Evolutionary conservation across 2,888 invertebrate genomes (phyloP).

Genomic region (Timema podura): DNA sequence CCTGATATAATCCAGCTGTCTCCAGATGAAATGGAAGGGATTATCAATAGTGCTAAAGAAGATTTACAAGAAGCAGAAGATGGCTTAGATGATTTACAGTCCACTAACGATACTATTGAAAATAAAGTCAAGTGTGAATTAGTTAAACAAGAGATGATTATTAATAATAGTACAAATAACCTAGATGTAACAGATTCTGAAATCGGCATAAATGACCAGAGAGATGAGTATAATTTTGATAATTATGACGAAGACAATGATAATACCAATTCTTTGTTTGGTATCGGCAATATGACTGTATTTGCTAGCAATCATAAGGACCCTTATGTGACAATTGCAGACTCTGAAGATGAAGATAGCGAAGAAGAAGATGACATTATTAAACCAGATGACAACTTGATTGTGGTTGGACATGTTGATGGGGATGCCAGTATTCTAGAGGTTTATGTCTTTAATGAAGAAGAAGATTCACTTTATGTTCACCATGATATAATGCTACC

Average conservation of each 20-base stretch:
- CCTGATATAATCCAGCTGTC: constrained; percentile 65
- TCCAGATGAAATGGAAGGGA: constrained; percentile 67
- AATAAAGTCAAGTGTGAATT: neutral
- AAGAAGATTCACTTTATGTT: constrained; percentile 83
- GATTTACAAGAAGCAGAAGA: constrained; percentile 48
- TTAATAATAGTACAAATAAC: neutral
- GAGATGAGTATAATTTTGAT: constrained; percentile 69
- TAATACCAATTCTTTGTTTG: constrained; percentile 34
- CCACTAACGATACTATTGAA: constrained; percentile 17
- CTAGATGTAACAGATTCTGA: neutral
- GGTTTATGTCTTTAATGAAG: constrained; percentile 89
- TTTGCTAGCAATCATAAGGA: constrained; percentile 45
- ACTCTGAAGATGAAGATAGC: constrained; percentile 53
- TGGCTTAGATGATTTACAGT: constrained; percentile 35
- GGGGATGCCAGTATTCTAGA: constrained; percentile 84
- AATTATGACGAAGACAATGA: constrained; percentile 68
- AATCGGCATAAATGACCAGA: constrained; percentile 32
- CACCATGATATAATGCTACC: constrained; percentile 91
- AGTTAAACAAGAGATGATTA: too few relatives aligned
- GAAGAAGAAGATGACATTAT: constrained; percentile 89
- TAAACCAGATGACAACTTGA: constrained; percentile 81
- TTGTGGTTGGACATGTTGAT: constrained; percentile 81
- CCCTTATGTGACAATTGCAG: constrained; percentile 43
- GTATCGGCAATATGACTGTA: constrained; percentile 38
- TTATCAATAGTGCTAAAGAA: constrained; percentile 70